Percentiles rank a stretch among this genome's conserved stretches.
phyloP scores from a whole-genome alignment of 1,140 invertebrate genomes.

The Pseudachorutes palmiensis region DNA sequence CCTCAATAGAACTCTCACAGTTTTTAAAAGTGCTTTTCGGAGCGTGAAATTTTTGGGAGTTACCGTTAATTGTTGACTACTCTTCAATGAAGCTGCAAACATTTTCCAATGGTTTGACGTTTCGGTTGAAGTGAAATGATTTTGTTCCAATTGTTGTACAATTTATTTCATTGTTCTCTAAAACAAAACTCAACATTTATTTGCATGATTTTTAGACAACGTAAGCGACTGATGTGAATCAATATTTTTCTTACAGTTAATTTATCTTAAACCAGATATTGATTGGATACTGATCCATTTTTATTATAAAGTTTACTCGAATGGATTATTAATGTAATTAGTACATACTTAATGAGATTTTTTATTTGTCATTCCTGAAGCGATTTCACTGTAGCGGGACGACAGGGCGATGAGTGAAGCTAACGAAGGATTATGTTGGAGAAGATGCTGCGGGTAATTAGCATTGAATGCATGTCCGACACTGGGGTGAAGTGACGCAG shows the following conservation, averaged over 20 bases:
- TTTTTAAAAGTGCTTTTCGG: neutral
- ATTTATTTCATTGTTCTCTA: neutral
- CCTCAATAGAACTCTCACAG: neutral
- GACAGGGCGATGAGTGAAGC: constrained; percentile 34
- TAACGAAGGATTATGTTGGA: constrained; percentile 34
- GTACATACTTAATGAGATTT: constrained; percentile 6
- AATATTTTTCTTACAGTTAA: too few species aligned
- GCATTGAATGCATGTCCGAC: constrained; percentile 8
- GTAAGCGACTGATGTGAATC: too few species aligned
- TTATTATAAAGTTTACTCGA: too few species aligned
- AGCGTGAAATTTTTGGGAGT: neutral
- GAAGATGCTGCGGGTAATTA: constrained; percentile 24
- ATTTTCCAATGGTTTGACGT: too few species aligned
- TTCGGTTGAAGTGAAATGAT: too few species aligned
- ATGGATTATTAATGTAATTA: neutral
- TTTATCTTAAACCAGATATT: too few species aligned
- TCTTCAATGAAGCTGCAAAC: too few species aligned
- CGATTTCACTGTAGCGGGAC: constrained; percentile 33
- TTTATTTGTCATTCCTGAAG: constrained; percentile 25
- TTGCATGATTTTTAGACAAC: too few species aligned
- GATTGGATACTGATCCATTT: too few species aligned
- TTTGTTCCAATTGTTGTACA: too few species aligned
- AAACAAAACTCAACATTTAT: neutral
- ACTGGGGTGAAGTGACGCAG: too few species aligned
- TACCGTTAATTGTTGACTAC: too few species aligned